A percentile compares a stretch with the other conserved stretches of the same genome.
These are phyloP conservation scores for Lysandra coridon DNA, from an alignment of 2,888 invertebrate genomes.

Conservation along the genomic window DNA sequence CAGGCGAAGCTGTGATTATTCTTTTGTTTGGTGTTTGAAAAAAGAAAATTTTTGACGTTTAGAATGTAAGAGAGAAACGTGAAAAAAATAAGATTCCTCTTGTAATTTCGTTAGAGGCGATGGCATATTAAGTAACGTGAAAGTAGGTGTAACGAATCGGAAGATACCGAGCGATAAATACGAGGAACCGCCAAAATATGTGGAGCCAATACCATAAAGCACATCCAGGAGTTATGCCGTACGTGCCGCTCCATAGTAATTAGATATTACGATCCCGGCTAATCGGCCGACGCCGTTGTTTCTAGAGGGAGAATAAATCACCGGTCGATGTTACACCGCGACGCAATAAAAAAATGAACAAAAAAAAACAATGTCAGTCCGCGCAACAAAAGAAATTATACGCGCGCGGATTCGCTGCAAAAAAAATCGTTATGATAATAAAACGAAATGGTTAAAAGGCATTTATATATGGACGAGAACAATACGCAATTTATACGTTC, in stretches of 20 bases:
- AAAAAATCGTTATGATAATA: slow-evolving; percentile 78
- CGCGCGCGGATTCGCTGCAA: slow-evolving; percentile 69
- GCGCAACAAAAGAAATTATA: slow-evolving; percentile 79
- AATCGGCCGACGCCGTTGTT: slow-evolving; percentile 80
- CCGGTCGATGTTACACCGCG: slow-evolving; percentile 64
- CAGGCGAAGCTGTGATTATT: neutral
- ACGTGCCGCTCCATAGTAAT: slow-evolving; percentile 79
- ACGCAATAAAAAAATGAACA: slow-evolving; percentile 62
- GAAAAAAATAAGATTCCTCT: too few species aligned
- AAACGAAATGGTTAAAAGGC: slow-evolving; percentile 71
- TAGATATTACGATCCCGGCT: slow-evolving; percentile 77
- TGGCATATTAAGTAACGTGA: slow-evolving; percentile 17
- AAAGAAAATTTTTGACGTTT: neutral
- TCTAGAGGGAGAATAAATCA: slow-evolving; percentile 79
- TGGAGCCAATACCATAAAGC: slow-evolving; percentile 79
- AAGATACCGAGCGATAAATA: slow-evolving; percentile 37
- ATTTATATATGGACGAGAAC: slow-evolving; percentile 73
- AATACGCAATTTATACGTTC: slow-evolving; percentile 66
- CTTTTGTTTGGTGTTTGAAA: neutral
- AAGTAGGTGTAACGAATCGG: slow-evolving; percentile 30
- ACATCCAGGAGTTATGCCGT: slow-evolving; percentile 76
- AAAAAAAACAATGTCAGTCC: slow-evolving; percentile 72
- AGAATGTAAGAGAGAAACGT: neutral
- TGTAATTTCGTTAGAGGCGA: neutral
- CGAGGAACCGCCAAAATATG: slow-evolving; percentile 78